Percentiles rank a stretch among this genome's conserved stretches.
Conservation (phyloP, 2,113 vertebrate genomes). For the Podarcis muralis region DNA sequence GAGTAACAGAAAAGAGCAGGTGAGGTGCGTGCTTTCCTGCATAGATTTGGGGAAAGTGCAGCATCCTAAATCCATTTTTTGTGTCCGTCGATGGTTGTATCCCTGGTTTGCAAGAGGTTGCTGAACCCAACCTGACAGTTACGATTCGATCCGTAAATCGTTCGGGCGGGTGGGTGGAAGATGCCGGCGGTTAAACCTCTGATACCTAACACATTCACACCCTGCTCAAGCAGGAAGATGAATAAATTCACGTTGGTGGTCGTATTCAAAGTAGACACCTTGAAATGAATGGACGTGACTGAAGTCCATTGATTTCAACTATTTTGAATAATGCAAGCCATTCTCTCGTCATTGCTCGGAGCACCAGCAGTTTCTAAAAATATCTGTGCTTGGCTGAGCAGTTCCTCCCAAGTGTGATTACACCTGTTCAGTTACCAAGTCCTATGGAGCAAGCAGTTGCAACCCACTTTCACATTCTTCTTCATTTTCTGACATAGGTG, state of each 20-base stretch:
- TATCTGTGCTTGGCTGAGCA: background rate
- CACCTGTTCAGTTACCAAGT: slow-evolving; percentile 2
- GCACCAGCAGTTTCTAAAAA: background rate
- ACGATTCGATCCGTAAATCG: background rate
- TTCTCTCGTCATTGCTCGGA: background rate
- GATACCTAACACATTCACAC: background rate
- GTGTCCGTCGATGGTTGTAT: too few species aligned
- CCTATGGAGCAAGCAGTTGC: background rate
- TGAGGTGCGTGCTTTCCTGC: background rate
- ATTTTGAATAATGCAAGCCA: background rate
- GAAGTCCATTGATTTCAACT: too few species aligned
- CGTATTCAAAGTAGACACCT: too few species aligned
- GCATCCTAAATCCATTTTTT: background rate
- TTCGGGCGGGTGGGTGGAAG: background rate
- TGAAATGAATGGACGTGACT: too few species aligned
- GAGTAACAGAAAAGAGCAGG: background rate
- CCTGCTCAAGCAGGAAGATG: background rate
- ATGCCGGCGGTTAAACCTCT: background rate
- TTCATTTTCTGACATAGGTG: background rate
- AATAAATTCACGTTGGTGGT: background rate
- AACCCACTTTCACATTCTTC: background rate
- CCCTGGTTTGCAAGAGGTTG: background rate
- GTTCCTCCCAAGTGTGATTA: slow-evolving; percentile 12
- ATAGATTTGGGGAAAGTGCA: background rate
- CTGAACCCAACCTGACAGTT: background rate